phyloP scores from a whole-genome alignment of 2,888 invertebrate genomes.

The Drosophila eohydei region DNA sequence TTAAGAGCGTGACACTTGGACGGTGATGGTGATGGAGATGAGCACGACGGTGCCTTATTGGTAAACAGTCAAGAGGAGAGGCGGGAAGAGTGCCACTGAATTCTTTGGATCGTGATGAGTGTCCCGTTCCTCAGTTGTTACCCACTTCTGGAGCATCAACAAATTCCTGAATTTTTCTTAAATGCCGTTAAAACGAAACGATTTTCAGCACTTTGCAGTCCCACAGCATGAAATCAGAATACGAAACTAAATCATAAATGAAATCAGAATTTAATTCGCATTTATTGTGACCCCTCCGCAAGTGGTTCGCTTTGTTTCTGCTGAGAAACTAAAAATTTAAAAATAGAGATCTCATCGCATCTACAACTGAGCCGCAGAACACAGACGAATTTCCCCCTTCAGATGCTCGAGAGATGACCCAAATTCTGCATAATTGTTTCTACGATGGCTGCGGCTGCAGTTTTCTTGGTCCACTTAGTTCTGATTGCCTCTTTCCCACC shows the following conservation, averaged over 20 bases:
- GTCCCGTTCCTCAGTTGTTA: constrained; percentile 56
- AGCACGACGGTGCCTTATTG: constrained; percentile 72
- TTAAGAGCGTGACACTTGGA: constrained; percentile 52
- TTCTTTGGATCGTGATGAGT: constrained; percentile 63
- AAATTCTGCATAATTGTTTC: constrained; percentile 75
- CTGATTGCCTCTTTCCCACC: constrained; percentile 41
- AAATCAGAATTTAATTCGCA: constrained; percentile 65
- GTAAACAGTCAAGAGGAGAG: constrained; percentile 24
- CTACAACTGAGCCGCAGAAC: constrained; percentile 21
- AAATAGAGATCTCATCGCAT: constrained; percentile 57
- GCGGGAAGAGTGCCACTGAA: constrained; percentile 25
- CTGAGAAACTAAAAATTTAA: constrained; percentile 42
- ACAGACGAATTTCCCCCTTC: constrained; percentile 40
- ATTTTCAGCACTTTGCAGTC: constrained; percentile 39
- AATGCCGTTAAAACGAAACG: constrained; percentile 61
- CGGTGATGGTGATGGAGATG: constrained; percentile 44
- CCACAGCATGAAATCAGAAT: constrained; percentile 49
- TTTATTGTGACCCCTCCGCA: constrained; percentile 52
- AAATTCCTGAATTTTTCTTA: constrained; percentile 17
- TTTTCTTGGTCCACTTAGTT: constrained; percentile 40
- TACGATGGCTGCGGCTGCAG: constrained; percentile 44
- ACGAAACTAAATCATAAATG: constrained; percentile 52
- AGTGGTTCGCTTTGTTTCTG: constrained; percentile 44
- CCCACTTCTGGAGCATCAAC: constrained; percentile 36
- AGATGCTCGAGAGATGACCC: constrained; percentile 67